phyloP scores from a whole-genome alignment of 2,113 vertebrate species.

The Peucedramus taeniatus region DNA sequence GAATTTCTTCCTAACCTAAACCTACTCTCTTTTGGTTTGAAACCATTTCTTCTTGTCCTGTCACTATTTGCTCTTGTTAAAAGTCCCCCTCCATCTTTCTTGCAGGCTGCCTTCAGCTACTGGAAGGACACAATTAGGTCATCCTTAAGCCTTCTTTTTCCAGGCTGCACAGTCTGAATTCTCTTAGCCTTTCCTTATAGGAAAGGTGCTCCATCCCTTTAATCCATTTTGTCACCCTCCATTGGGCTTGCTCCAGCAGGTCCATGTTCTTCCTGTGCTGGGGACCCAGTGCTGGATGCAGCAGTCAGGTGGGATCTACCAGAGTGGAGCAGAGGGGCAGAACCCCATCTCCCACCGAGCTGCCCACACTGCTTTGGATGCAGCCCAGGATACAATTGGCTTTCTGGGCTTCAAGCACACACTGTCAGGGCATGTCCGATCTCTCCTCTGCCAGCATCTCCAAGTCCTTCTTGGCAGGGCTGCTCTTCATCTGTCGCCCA shows the following conservation, averaged over 20 bases:
- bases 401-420: accelerated
- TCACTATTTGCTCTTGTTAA: background rate
- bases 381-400: background rate
- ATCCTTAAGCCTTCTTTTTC: background rate
- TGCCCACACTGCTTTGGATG: accelerated
- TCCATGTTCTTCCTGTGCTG: background rate
- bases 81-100: background rate
- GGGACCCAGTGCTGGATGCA: background rate
- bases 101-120: background rate
- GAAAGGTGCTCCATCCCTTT: background rate
- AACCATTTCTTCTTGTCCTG: background rate
- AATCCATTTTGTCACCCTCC: background rate
- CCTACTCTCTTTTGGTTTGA: background rate
- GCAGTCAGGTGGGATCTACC: background rate
- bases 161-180: background rate
- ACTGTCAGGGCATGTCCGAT: no score
- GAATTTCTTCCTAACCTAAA: background rate
- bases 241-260: background rate
- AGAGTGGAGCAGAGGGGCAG: background rate
- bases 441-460: background rate
- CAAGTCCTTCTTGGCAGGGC: background rate
- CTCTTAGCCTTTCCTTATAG: background rate
- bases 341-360: accelerated
- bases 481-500: accelerated
- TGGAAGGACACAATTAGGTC: background rate